Evolutionary conservation across 2,888 invertebrate species (phyloP).

Genomic region (Amphipyra tragopoginis): DNA sequence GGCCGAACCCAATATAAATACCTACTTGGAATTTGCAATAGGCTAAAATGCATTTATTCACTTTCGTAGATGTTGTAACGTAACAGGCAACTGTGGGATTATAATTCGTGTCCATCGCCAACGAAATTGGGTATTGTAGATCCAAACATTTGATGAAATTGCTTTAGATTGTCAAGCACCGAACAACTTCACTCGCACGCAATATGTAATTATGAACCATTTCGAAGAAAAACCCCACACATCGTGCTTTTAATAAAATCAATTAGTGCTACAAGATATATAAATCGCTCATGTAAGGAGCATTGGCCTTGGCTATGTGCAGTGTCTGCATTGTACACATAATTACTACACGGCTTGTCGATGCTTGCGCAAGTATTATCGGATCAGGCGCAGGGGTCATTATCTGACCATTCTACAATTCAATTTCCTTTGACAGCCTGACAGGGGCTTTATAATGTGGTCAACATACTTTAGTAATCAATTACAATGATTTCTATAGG

Average conservation of each 20-base stretch:
- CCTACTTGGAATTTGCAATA: no score
- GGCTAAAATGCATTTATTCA: no score
- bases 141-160: no score
- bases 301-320: conserved; percentile 55
- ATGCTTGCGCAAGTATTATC: conserved; percentile 64
- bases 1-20: no score
- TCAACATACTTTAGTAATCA: conserved; percentile 18
- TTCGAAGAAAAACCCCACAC: not conserved
- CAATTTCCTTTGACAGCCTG: conserved; percentile 55
- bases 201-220: not conserved
- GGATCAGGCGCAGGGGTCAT: conserved; percentile 60
- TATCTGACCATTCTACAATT: conserved; percentile 65
- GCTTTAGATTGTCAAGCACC: no score
- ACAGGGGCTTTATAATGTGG: conserved; percentile 44
- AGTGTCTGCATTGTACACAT: conserved; percentile 50
- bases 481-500: conserved; percentile 3
- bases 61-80: no score
- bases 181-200: not conserved
- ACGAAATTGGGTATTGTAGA: no score
- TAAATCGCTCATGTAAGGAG: conserved; percentile 28
- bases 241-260: conserved; percentile 6
- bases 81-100: no score
- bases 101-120: no score
- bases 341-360: conserved; percentile 57
- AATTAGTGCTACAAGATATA: conserved; percentile 12